Evolutionary conservation across 2,888 invertebrate species (phyloP), one percentile per base, ranked within the genome.

Genomic region (Trypoxylon attenuatum): DNA sequence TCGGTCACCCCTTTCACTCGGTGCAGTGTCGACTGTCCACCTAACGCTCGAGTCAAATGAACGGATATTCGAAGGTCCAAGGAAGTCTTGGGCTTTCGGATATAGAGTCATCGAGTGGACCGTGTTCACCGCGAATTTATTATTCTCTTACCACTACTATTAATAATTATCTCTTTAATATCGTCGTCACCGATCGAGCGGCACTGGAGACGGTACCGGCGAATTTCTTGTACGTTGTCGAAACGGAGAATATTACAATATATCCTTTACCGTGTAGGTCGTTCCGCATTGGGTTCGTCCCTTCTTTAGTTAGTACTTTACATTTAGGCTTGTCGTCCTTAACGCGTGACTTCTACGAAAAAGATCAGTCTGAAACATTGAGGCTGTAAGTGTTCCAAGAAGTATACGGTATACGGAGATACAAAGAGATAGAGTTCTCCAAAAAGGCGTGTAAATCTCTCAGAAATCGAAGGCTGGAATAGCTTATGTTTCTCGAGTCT

Each of bases 11-110:
- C 45, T 42, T 43, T 6, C 25, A 54, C 27, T 23, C 43, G n/a
- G 10, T 49, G 52, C 67, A 64, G 38, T 45, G 33, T 63, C 62
- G 63, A 66, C 53, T 68, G 74, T 67, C 77, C 74, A 46, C 79
- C 69, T 79, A 80, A 80, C 64, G 76, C 79, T 86, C 86, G 82
- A 83, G 84, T 85, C 79, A 81, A 84, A 78, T 27, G 52, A 58
- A 82, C 84, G 86, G 82, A 86, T 86, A 86, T 82, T 79, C 86
- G 84, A 86, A 84, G 69, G 66, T 77, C 83, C 86, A 85, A 86
- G 85, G 79, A 86, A 86, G 62, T 86, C 85, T 86, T 86, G 84
- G 85, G 76, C 64, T 74, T 83, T 84, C 86, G 86, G 80, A 81
- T 86, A 84, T 85, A 80, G 85, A 85, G 77, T 54, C 77, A 71